Percentiles rank a stretch among this genome's conserved stretches.
Evolutionary conservation across 35 echinoderm and acorn worm species (phyloP).

Genomic region (Ptychodera flava): DNA sequence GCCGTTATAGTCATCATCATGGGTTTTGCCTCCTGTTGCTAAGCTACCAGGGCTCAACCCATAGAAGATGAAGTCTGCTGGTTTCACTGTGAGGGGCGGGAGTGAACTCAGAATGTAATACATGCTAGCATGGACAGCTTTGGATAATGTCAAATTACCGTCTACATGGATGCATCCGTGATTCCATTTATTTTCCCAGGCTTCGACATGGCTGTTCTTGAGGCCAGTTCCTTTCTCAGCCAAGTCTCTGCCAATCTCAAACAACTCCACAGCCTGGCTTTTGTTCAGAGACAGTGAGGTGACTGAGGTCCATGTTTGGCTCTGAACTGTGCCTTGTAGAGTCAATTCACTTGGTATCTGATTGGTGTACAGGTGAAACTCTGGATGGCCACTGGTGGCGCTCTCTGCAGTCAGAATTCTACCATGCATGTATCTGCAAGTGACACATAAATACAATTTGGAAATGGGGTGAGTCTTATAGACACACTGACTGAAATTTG

Average conservation of each 20-base stretch:
- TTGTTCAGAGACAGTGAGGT: neutral
- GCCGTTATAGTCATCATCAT: conserved; percentile 8
- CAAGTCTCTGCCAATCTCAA: conserved; percentile 5
- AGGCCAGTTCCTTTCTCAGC: neutral
- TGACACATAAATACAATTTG: neutral
- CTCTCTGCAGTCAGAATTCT: neutral
- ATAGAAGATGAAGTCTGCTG: neutral
- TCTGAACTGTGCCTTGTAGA: neutral
- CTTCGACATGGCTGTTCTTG: neutral
- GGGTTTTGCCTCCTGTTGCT: neutral
- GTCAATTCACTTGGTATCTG: neutral
- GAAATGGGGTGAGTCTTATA: neutral
- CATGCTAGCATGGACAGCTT: neutral
- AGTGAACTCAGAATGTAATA: neutral
- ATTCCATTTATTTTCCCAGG: neutral
- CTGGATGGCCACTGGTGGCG: neutral
- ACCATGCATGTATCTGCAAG: neutral
- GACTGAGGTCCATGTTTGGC: neutral
- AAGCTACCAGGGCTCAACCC: neutral
- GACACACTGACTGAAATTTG: neutral
- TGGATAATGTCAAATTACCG: neutral
- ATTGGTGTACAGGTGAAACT: neutral
- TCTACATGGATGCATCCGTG: neutral
- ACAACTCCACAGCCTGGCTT: conserved; percentile 15
- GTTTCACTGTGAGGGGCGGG: neutral